phyloP scores from a whole-genome alignment of 2,888 invertebrate genomes.

The Synanthedon formicaeformis region DNA sequence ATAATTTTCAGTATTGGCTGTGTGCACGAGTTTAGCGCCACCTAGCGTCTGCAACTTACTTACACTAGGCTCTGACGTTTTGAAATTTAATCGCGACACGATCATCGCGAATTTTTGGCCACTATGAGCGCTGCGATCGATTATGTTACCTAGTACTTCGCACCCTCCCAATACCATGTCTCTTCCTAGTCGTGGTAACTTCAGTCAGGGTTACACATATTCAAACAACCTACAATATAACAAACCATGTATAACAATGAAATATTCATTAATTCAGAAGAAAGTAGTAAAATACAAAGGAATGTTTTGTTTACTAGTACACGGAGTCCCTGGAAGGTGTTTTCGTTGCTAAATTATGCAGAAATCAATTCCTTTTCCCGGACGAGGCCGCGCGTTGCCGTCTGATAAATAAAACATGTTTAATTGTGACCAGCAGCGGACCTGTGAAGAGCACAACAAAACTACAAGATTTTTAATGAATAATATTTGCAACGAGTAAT shows the following conservation, averaged over 20 bases:
- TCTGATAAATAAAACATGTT: constrained; percentile 61
- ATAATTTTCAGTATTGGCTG: too few relatives aligned
- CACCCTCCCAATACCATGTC: too few relatives aligned
- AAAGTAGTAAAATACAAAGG: constrained; percentile 60
- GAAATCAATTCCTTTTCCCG: constrained; percentile 66
- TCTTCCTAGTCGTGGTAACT: too few relatives aligned
- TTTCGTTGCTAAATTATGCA: constrained; percentile 67
- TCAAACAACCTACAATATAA: too few relatives aligned
- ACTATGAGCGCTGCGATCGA: too few relatives aligned
- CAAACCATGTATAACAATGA: constrained; percentile 14
- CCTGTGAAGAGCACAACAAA: not conserved
- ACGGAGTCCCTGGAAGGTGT: constrained; percentile 52
- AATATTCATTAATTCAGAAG: constrained; percentile 51
- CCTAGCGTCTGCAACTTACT: too few relatives aligned
- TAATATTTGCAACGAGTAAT: not conserved
- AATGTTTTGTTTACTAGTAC: constrained; percentile 62
- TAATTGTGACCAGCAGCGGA: constrained; percentile 44
- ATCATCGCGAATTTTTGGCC: too few relatives aligned
- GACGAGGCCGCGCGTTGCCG: constrained; percentile 37
- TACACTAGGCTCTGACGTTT: too few relatives aligned
- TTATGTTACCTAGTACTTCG: too few relatives aligned
- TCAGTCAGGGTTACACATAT: too few relatives aligned
- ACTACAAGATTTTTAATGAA: not conserved
- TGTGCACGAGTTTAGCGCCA: too few relatives aligned
- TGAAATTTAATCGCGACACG: too few relatives aligned